Evolutionary conservation across 92 coral and sea anemone genomes (phyloP).

Genomic region (Metridium senile): DNA sequence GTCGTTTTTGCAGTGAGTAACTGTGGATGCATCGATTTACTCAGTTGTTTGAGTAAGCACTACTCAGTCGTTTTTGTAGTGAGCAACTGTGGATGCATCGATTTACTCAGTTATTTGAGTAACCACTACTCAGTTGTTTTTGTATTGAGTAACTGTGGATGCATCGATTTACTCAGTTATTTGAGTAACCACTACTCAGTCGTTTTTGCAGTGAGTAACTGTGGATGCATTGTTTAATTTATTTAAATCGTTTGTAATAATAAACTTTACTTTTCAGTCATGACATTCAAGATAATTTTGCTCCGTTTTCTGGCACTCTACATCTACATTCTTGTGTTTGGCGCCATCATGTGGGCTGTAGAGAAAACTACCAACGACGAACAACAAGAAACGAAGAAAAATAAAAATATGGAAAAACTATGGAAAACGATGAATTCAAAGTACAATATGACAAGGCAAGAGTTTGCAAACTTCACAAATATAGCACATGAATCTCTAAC

Average conservation of each 20-base stretch:
- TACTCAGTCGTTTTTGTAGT: too few species aligned
- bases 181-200: neutral
- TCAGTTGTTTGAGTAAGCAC: too few species aligned
- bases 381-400: neutral
- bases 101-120: too few species aligned
- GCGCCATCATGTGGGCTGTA: constrained; percentile 30
- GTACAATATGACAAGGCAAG: constrained; percentile 42
- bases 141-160: neutral
- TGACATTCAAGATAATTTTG: constrained; percentile 8
- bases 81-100: too few species aligned
- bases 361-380: constrained; percentile 22
- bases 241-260: too few species aligned
- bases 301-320: neutral
- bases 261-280: neutral
- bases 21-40: too few species aligned
- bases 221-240: neutral
- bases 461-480: constrained; percentile 28
- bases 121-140: too few species aligned
- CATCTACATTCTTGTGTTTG: constrained; percentile 12
- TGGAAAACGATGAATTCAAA: constrained; percentile 12
- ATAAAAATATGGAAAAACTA: neutral
- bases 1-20: too few species aligned
- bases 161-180: constrained; percentile 1
- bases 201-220: neutral
- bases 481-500: neutral